These are phyloP conservation scores for Bellardia bayeri DNA, from an alignment of 2,888 invertebrate species.

Conservation along the genomic window DNA sequence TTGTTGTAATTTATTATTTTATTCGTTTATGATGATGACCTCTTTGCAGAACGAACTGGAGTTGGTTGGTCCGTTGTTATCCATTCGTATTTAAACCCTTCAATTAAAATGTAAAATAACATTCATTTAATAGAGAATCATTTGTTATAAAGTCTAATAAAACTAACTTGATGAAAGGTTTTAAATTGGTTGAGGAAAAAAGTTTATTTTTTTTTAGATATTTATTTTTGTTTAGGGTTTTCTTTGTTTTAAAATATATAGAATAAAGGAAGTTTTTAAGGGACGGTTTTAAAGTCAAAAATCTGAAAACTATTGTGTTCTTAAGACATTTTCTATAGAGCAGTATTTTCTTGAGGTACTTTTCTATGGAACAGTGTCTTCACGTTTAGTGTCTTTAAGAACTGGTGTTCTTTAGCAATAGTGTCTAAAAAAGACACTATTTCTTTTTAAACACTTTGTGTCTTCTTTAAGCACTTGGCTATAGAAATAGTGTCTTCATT, in stretches of 20 bases:
- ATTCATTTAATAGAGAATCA: slow-evolving; percentile 64
- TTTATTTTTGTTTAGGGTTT: not conserved
- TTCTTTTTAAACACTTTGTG: no score
- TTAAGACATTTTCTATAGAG: no score
- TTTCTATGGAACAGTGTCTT: no score
- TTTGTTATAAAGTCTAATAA: slow-evolving; percentile 58
- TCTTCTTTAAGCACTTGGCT: no score
- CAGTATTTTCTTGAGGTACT: no score
- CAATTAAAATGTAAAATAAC: slow-evolving; percentile 71
- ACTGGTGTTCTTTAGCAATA: no score
- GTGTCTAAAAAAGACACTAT: no score
- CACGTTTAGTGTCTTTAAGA: no score
- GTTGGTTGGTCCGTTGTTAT: slow-evolving; percentile 12
- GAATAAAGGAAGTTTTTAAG: no score
- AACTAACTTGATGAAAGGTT: slow-evolving; percentile 61
- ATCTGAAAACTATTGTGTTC: no score
- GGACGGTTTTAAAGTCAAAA: no score
- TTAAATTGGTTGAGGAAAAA: not conserved
- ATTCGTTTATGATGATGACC: slow-evolving; percentile 42
- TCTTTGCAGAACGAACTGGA: not conserved
- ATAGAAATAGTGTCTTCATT: no score
- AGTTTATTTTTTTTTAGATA: not conserved
- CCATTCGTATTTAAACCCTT: slow-evolving; percentile 52
- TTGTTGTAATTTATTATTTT: slow-evolving; percentile 33
- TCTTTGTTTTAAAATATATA: not conserved